Conservation (phyloP, 2,797 vertebrate species). For the Rhinatrema bivittatum region DNA sequence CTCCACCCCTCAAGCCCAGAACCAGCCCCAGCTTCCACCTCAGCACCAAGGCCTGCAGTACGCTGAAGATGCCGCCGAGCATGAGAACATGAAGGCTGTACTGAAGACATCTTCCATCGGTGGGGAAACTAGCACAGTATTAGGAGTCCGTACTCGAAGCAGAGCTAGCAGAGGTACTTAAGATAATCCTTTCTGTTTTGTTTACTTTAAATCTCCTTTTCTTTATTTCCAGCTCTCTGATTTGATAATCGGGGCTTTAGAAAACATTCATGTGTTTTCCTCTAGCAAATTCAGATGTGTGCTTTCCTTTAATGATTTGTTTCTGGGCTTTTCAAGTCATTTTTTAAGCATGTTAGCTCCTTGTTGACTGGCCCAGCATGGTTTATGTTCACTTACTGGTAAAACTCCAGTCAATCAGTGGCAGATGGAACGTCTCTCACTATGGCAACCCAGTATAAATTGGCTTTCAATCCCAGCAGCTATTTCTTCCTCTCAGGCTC, state of each 20-base stretch:
- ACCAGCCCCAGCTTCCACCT: conserved; percentile 39
- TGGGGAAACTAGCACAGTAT: conserved; percentile 53
- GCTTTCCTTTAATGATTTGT: too few relatives aligned
- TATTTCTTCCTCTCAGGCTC: too few relatives aligned
- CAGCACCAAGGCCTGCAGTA: conserved; percentile 65
- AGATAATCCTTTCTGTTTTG: too few relatives aligned
- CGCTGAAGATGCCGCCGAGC: conserved; percentile 77
- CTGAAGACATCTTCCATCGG: conserved; percentile 62
- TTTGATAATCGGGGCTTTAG: accelerated
- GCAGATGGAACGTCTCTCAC: too few relatives aligned
- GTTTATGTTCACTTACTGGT: too few relatives aligned
- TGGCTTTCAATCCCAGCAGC: too few relatives aligned
- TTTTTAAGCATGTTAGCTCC: too few relatives aligned
- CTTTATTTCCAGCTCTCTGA: background rate
- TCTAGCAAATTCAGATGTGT: background rate
- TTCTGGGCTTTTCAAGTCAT: too few relatives aligned
- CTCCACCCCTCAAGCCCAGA: conserved; percentile 40
- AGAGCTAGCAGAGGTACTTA: conserved; percentile 64
- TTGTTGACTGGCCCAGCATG: too few relatives aligned
- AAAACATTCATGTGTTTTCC: accelerated
- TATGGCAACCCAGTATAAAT: too few relatives aligned
- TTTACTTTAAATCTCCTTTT: background rate
- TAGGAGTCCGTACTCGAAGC: conserved; percentile 76
- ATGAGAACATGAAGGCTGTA: conserved; percentile 94
- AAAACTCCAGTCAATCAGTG: too few relatives aligned